Evolutionary conservation across 2,797 vertebrate species (phyloP).

Genomic region (Arctocebus calabarensis): DNA sequence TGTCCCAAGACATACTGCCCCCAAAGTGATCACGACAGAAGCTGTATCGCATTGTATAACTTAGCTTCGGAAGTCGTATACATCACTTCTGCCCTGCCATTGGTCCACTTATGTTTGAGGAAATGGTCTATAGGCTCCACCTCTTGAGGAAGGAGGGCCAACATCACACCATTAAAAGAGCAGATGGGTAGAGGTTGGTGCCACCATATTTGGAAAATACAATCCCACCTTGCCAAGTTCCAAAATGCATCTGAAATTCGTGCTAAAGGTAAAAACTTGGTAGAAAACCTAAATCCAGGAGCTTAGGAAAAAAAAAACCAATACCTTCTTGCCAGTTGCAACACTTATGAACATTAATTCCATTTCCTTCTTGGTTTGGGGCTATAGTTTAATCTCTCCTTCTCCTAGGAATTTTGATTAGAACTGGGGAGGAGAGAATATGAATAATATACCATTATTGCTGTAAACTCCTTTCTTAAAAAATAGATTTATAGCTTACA

Average conservation of each 20-base stretch:
- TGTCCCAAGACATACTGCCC: background rate
- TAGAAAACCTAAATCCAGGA: constrained; percentile 57
- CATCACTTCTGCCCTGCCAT: background rate
- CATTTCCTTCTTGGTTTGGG: constrained; percentile 6
- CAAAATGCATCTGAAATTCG: constrained; percentile 8
- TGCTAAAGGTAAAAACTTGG: constrained; percentile 10
- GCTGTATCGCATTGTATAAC: background rate
- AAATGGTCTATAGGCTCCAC: background rate
- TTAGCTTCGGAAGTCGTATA: background rate
- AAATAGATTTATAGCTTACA: background rate
- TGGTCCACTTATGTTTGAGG: background rate
- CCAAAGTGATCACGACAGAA: background rate
- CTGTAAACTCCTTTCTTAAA: background rate
- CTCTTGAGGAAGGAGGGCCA: background rate
- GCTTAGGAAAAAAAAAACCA: background rate
- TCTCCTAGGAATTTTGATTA: background rate
- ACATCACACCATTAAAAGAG: background rate
- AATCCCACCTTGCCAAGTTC: background rate
- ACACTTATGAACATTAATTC: background rate
- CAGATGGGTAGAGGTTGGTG: no score
- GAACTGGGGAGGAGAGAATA: background rate
- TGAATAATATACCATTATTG: background rate
- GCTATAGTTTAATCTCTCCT: background rate
- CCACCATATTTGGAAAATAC: background rate
- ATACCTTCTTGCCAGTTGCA: background rate